These are phyloP conservation scores for Lysandra bellargus DNA, from an alignment of 2,888 invertebrate species.

Conservation along the genomic window DNA sequence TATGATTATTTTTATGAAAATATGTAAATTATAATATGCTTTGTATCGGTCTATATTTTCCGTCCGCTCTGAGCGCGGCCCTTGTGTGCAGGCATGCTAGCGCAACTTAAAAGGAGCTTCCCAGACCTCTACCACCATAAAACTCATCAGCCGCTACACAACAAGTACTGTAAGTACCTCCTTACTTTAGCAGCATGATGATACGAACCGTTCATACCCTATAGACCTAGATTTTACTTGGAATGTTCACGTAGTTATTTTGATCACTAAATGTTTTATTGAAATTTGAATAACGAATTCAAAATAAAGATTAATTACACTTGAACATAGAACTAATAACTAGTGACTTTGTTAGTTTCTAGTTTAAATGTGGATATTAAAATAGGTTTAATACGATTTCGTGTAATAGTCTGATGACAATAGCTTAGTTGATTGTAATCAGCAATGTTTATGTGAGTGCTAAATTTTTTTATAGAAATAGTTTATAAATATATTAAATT, in stretches of 20 bases:
- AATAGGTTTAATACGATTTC: background rate
- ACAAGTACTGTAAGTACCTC: constrained; percentile 83
- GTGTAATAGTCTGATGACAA: background rate
- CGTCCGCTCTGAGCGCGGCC: constrained; percentile 77
- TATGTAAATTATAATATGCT: constrained; percentile 29
- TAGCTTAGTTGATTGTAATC: constrained; percentile 1
- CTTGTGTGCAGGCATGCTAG: constrained; percentile 90
- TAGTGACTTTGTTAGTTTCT: background rate
- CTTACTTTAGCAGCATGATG: constrained; percentile 52
- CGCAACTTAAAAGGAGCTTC: constrained; percentile 93
- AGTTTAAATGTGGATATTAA: background rate
- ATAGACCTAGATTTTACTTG: constrained; percentile 20
- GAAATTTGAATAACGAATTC: background rate
- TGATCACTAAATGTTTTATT: background rate
- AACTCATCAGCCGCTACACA: constrained; percentile 88
- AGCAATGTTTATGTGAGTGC: constrained; percentile 10
- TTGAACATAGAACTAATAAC: background rate
- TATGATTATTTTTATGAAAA: background rate
- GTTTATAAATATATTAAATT: background rate
- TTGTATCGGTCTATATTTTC: constrained; percentile 35
- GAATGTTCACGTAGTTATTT: constrained; percentile 28
- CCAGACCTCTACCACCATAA: constrained; percentile 90
- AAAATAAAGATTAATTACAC: background rate
- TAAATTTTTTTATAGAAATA: background rate
- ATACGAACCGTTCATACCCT: constrained; percentile 34